These are phyloP conservation scores for Sapajus apella DNA, from an alignment of 2,113 vertebrate species.

Conservation along the genomic window DNA sequence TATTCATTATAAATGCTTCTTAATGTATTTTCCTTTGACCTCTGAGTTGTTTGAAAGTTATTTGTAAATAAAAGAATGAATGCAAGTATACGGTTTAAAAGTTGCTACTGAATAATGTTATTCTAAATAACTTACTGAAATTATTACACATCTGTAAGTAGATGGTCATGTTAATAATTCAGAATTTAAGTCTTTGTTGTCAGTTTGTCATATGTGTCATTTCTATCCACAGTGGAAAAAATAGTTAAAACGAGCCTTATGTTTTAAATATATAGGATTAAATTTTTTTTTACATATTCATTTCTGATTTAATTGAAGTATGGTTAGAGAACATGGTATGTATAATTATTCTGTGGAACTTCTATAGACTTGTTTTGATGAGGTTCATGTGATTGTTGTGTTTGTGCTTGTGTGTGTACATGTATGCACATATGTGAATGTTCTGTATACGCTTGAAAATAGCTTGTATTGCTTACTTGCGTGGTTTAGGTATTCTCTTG, in stretches of 20 bases:
- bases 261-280: background rate
- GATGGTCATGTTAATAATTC: background rate
- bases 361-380: background rate
- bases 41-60: background rate
- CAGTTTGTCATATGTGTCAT: background rate
- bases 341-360: slow-evolving; percentile 32
- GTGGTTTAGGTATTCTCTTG: background rate
- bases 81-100: background rate
- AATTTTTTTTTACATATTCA: background rate
- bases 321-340: background rate
- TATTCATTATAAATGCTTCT: slow-evolving; percentile 1
- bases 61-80: background rate
- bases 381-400: background rate
- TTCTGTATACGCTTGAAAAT: background rate
- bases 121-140: background rate
- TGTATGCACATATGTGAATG: background rate
- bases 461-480: background rate
- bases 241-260: background rate
- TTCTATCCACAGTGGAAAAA: background rate
- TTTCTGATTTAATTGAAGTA: slow-evolving; percentile 11
- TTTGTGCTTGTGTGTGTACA: background rate
- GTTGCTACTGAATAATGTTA: background rate
- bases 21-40: background rate
- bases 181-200: background rate
- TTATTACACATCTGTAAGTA: background rate